Evolutionary conservation across 2,888 invertebrate genomes (phyloP).

Genomic region (Leptinotarsa tumamoca): DNA sequence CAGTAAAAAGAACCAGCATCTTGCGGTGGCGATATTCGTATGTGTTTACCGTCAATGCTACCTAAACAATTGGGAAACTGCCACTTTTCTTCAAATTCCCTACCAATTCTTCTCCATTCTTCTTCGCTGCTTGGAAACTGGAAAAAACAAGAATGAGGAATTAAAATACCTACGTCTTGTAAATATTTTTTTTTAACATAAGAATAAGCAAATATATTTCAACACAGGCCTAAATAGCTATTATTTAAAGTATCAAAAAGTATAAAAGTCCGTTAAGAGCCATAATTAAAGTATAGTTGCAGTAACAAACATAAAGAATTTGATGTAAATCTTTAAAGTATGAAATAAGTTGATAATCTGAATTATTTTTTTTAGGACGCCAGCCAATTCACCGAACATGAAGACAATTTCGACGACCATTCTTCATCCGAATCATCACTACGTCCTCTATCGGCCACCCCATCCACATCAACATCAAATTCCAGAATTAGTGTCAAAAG

Average conservation of each 20-base stretch:
- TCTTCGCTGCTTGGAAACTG: constrained; percentile 3
- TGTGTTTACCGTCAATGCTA: constrained; percentile 4
- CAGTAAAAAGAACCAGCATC: constrained; percentile 10
- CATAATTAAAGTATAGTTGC: neutral
- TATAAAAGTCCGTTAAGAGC: neutral
- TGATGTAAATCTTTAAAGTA: constrained; percentile 2
- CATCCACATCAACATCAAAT: neutral
- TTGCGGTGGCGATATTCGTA: neutral
- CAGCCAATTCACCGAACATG: constrained; percentile 1
- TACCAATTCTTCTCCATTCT: constrained; percentile 6
- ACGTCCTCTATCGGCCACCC: neutral
- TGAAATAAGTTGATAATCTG: constrained; percentile 8
- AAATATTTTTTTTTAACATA: neutral
- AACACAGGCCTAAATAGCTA: constrained; percentile 2
- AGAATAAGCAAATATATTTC: constrained; percentile 5
- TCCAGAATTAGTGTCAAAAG: neutral
- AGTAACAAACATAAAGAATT: neutral
- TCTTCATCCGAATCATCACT: neutral
- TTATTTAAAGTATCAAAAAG: constrained; percentile 1
- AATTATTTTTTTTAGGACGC: constrained; percentile 4
- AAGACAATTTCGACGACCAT: neutral
- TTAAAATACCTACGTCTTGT: neutral
- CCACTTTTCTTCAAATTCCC: neutral
- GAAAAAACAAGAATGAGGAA: neutral
- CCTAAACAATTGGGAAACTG: neutral